Evolutionary conservation across 2,113 vertebrate species (phyloP).

Genomic region (Protobothrops mucrosquamatus): DNA sequence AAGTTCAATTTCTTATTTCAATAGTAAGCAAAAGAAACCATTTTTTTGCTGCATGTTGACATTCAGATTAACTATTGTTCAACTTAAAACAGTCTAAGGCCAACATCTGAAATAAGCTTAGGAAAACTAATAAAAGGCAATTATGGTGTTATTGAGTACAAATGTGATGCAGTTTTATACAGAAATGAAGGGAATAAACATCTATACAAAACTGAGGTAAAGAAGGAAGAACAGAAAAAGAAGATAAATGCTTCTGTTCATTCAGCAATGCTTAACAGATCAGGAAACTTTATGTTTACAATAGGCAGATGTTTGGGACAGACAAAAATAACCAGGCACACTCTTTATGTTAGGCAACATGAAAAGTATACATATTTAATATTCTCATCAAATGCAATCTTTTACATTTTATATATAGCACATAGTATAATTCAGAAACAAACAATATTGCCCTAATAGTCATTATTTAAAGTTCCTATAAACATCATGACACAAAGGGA

Average conservation of each 20-base stretch:
- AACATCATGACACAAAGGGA: not conserved
- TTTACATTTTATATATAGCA: not conserved
- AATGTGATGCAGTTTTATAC: not conserved
- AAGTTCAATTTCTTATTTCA: not conserved
- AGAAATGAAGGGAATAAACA: not conserved
- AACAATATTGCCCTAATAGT: slow-evolving; percentile 20
- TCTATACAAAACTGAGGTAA: not conserved
- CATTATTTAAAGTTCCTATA: not conserved
- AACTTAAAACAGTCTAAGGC: not conserved
- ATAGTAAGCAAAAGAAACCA: not conserved
- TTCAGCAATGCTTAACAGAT: too few species aligned
- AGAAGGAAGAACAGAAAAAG: not conserved
- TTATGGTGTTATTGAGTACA: not conserved
- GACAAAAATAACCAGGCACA: not conserved
- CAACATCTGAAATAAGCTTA: not conserved
- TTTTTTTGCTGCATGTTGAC: not conserved
- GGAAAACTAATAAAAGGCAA: not conserved
- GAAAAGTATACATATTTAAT: not conserved
- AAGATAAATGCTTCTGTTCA: not conserved
- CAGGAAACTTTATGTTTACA: not conserved
- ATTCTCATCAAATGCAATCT: not conserved
- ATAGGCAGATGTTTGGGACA: not conserved
- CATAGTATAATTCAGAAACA: not conserved
- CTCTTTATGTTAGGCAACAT: not conserved
- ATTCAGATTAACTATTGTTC: not conserved